Evolutionary conservation across 2,888 invertebrate genomes (phyloP), one percentile per base, ranked within the genome.

Genomic region (Cyrtodaria siliqua): DNA sequence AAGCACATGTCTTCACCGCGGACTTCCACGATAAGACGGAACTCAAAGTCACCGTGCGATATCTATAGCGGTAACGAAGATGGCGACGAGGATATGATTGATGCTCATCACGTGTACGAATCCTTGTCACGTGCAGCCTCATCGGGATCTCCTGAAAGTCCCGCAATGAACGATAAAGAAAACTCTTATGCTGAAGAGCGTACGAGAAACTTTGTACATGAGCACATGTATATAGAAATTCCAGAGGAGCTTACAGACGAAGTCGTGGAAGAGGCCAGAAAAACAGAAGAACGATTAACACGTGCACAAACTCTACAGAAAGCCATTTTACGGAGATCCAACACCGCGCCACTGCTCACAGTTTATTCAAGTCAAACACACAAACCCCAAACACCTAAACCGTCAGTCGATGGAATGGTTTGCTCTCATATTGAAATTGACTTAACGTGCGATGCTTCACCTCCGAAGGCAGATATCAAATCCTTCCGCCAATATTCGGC

Each of bases 391-490:
- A 63, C 71, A 16, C 59, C 68, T 2, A 71, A 64, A 47, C 68
- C 74, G 6, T 76, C 74, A 14, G 63, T 73, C 8, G 75, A 80
- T 29, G 82, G 75, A 18, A 49, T 79, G n/a, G 50, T 47, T 18
- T 85, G 85, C 71, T 74, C 82, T 20, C 85, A 83, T 63, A 81
- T 85, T 24, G 82, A 77, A 42, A 83, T 85, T 49, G 78, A 85
- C 26, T 49, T 80, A 8, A 72, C 66, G 1, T 69, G 72, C 47
- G 60, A 76, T 12, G 4, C 33, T 4, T 38, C 72, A 2, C 76
- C 76, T 14, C 80, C 80, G 0, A 76, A 73, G 40, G 80, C 76
- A 1, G 73, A 77, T 44, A 67, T 80, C 6, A 72, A 73, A 47
- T 72, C 80, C 33, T 50, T 59, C 12, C 56, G 66, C 23, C 50